phyloP scores from a whole-genome alignment of 1,140 invertebrate genomes.

The Acyrthosiphon pisum region DNA sequence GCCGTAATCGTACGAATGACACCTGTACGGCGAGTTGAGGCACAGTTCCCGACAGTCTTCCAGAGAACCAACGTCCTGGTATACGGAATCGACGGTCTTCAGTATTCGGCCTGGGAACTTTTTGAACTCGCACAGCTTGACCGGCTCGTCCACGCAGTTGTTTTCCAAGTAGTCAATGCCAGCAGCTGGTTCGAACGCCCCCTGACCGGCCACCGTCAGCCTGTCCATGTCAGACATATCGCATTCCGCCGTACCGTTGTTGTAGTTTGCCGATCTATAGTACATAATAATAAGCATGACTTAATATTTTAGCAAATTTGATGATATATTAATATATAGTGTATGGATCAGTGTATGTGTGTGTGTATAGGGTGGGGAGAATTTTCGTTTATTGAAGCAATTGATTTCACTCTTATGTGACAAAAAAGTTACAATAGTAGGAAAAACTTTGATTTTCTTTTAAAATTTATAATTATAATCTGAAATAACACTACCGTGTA shows the following conservation, averaged over 20 bases:
- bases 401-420: not conserved
- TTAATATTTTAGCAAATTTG: not conserved
- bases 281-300: conserved; percentile 59
- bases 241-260: conserved; percentile 83
- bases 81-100: conserved; percentile 93
- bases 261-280: conserved; percentile 89
- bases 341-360: not conserved
- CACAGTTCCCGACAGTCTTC: conserved; percentile 89
- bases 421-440: not conserved
- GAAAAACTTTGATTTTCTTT: too few species aligned
- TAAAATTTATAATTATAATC: too few species aligned
- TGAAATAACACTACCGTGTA: too few species aligned
- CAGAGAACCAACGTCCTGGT: conserved; percentile 84
- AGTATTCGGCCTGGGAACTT: conserved; percentile 85
- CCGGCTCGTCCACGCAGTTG: conserved; percentile 88
- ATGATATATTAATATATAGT: not conserved
- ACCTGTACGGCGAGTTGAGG: conserved; percentile 82
- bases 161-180: conserved; percentile 82
- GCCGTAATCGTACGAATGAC: conserved; percentile 92
- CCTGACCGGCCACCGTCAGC: conserved; percentile 78
- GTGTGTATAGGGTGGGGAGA: not conserved
- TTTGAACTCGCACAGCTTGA: conserved; percentile 91
- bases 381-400: not conserved
- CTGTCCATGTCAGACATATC: conserved; percentile 89
- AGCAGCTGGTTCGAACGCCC: conserved; percentile 73